phyloP scores from a whole-genome alignment of 2,113 vertebrate species.

The Tiliqua scincoides region DNA sequence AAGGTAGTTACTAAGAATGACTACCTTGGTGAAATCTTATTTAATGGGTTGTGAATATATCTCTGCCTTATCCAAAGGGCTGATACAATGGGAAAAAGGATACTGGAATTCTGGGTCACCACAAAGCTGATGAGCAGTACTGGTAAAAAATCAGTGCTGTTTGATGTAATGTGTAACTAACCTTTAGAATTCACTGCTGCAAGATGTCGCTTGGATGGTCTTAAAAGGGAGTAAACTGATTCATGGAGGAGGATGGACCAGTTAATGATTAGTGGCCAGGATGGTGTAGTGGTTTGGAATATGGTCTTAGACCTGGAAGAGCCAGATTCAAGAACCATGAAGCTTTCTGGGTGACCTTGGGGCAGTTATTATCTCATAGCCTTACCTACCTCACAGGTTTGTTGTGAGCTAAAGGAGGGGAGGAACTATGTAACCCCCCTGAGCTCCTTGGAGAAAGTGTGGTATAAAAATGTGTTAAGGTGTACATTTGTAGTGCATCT shows the following conservation, averaged over 20 bases:
- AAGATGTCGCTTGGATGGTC: neutral
- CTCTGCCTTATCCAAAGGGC: neutral
- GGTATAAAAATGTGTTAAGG: neutral
- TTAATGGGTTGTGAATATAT: neutral
- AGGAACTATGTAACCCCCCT: no score
- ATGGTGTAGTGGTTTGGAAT: no score
- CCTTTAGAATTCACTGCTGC: neutral
- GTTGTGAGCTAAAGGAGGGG: no score
- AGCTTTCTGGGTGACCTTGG: no score
- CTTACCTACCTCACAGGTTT: no score
- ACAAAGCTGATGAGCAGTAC: no score
- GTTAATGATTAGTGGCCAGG: no score
- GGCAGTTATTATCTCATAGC: no score
- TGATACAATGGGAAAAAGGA: neutral
- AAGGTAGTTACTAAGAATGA: neutral
- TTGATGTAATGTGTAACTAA: neutral
- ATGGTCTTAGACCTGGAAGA: no score
- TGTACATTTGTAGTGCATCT: constrained; percentile 30
- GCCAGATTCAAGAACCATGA: no score
- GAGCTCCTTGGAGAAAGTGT: no score
- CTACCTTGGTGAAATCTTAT: neutral
- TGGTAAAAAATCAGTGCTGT: neutral
- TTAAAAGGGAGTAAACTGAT: neutral
- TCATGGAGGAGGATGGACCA: neutral
- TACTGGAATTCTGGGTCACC: no score